Conservation (phyloP, 1,140 invertebrate genomes). For the Cydia strobilella region DNA sequence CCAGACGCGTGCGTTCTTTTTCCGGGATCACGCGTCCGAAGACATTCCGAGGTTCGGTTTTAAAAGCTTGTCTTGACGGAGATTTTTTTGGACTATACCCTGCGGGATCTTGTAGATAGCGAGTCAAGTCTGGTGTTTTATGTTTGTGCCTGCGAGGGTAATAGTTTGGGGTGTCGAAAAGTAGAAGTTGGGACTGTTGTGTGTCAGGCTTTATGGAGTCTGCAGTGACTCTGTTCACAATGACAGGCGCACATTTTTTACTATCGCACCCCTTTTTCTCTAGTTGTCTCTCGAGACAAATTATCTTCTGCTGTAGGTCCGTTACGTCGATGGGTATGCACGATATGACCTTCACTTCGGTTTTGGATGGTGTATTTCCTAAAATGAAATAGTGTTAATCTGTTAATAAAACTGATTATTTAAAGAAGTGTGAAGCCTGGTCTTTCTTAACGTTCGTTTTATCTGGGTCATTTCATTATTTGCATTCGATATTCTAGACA, state of each 20-base stretch:
- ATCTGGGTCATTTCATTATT: too few relatives aligned
- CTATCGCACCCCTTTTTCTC: slow-evolving; percentile 39
- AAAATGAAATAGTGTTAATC: slow-evolving; percentile 36
- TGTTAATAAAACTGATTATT: slow-evolving; percentile 27
- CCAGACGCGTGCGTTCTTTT: background rate
- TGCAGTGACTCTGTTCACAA: background rate
- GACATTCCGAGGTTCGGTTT: background rate
- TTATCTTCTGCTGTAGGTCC: slow-evolving; percentile 68
- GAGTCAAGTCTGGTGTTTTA: background rate
- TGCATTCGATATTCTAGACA: too few relatives aligned
- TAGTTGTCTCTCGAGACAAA: slow-evolving; percentile 59
- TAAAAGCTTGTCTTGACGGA: background rate
- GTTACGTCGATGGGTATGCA: slow-evolving; percentile 74
- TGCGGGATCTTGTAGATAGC: background rate
- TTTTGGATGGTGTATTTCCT: slow-evolving; percentile 72
- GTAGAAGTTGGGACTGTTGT: background rate
- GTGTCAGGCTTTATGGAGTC: background rate
- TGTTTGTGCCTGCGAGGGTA: background rate
- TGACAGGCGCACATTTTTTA: background rate
- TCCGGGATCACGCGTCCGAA: background rate
- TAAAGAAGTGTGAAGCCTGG: background rate
- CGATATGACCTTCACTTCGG: slow-evolving; percentile 74
- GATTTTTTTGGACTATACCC: background rate
- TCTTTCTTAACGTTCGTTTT: too few relatives aligned
- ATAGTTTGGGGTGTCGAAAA: background rate